These are phyloP conservation scores for Arvicanthis niloticus DNA, from an alignment of 2,113 vertebrate genomes.

Conservation along the genomic window DNA sequence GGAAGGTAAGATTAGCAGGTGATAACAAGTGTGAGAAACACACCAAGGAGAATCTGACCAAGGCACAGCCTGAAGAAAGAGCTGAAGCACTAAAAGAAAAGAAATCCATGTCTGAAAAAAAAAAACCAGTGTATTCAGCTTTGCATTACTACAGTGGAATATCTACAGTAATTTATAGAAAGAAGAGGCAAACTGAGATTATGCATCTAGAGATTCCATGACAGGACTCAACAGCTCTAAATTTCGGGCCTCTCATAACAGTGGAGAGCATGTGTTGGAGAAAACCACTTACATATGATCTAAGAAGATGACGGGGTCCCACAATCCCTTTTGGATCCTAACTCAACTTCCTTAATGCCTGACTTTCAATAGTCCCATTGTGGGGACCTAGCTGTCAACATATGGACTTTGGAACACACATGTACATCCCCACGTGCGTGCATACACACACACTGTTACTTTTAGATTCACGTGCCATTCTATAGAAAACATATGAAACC, in stretches of 20 bases:
- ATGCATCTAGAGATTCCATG: not conserved
- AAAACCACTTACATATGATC: not conserved
- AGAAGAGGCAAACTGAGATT: not conserved
- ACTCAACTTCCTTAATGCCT: not conserved
- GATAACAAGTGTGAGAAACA: too few relatives aligned
- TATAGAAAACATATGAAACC: not conserved
- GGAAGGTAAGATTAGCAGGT: not conserved
- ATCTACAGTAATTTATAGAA: not conserved
- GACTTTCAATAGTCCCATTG: not conserved
- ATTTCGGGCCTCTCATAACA: not conserved
- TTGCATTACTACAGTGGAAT: not conserved
- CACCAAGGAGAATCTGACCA: not conserved
- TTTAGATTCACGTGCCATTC: not conserved
- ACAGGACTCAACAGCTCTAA: not conserved
- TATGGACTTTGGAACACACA: too few relatives aligned
- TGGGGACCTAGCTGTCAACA: not conserved
- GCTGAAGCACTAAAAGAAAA: not conserved
- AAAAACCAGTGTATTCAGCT: not conserved
- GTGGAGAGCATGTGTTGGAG: too few relatives aligned
- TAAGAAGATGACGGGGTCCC: not conserved
- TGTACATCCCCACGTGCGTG: not conserved
- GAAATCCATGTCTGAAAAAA: not conserved
- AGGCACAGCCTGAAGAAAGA: not conserved
- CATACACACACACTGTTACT: not conserved
- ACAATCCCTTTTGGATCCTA: not conserved